Conservation (phyloP, 2,888 invertebrate species). For the Meteorus cinctellus region DNA sequence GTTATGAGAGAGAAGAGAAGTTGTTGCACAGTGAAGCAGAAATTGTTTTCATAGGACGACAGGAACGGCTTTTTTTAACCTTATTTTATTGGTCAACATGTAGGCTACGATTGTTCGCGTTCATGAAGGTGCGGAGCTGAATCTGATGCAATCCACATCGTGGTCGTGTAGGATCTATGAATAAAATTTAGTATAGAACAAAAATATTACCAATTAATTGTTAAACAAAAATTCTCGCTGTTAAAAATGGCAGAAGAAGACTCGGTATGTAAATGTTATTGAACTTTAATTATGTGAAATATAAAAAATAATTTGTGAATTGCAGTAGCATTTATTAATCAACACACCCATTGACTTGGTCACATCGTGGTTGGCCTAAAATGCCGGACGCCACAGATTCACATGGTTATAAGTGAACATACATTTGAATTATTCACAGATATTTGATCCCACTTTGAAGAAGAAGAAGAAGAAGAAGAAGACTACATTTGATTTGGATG, state of each 20-base stretch:
- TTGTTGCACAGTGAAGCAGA: background rate
- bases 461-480: conserved; percentile 98
- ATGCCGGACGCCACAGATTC: conserved; percentile 9
- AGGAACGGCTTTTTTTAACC: background rate
- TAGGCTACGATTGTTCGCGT: background rate
- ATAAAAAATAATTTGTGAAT: background rate
- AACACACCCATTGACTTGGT: conserved; percentile 16
- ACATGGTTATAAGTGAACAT: background rate
- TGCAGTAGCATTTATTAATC: background rate
- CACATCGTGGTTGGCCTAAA: conserved; percentile 2
- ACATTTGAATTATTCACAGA: conserved; percentile 71
- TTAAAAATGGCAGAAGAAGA: conserved; percentile 76
- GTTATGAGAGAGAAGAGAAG: too few species aligned
- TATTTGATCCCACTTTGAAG: conserved; percentile 88
- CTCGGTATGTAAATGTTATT: conserved; percentile 66
- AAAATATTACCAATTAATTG: conserved; percentile 22
- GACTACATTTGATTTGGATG: conserved; percentile 93
- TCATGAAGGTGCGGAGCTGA: conserved; percentile 12
- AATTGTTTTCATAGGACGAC: conserved; percentile 5
- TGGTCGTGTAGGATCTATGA: conserved; percentile 21
- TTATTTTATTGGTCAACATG: conserved; percentile 3
- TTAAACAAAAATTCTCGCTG: conserved; percentile 21
- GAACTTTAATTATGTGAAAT: background rate
- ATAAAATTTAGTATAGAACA: conserved; percentile 9
- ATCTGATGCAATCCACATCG: conserved; percentile 47